Evolutionary conservation across 2,113 vertebrate genomes (phyloP).

Genomic region (Synodontis membranacea): DNA sequence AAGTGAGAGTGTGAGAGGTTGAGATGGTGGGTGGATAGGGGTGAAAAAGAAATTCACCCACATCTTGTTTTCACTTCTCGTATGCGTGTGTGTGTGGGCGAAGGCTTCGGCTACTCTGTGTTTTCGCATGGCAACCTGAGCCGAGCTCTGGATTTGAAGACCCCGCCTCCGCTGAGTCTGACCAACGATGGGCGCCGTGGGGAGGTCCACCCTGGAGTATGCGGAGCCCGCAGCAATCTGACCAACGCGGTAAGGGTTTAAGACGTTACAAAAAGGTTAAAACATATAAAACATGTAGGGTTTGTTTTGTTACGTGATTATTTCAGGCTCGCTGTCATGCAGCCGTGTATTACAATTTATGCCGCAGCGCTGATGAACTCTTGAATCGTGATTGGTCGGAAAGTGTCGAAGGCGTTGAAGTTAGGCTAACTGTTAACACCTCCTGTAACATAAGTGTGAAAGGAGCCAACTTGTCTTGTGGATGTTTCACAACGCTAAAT

Average conservation of each 20-base stretch:
- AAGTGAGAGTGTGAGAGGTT: constrained; percentile 23
- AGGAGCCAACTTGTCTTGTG: background rate
- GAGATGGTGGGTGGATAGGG: constrained; percentile 41
- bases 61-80: constrained; percentile 71
- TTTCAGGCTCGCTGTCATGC: background rate
- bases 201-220: constrained; percentile 65
- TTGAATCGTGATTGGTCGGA: no score
- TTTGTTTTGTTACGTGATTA: background rate
- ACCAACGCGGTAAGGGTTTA: constrained; percentile 71
- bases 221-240: constrained; percentile 62
- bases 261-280: no score
- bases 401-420: no score
- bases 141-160: constrained; percentile 79
- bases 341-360: background rate
- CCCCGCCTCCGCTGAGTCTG: constrained; percentile 75
- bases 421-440: background rate
- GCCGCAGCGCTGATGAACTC: no score
- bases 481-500: background rate
- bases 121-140: constrained; percentile 78
- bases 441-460: background rate
- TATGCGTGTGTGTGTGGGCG: constrained; percentile 48
- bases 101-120: constrained; percentile 82
- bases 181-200: constrained; percentile 71
- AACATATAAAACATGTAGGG: background rate
- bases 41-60: constrained; percentile 58